phyloP scores from a whole-genome alignment of 2,888 invertebrate genomes.

The Tupiocoris notatus region DNA sequence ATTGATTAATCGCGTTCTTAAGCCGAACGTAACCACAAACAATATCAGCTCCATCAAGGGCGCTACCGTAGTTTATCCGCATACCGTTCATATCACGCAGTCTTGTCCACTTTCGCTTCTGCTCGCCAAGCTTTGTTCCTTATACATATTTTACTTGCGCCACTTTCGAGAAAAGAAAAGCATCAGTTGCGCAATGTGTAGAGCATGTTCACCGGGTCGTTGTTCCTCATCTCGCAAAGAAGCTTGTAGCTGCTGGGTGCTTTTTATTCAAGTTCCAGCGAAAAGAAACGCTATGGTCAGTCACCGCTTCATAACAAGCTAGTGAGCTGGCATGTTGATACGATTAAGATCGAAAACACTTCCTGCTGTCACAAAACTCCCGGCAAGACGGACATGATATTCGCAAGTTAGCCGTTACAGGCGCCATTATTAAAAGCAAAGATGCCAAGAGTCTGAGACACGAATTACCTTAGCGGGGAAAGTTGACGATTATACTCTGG shows the following conservation, averaged over 20 bases:
- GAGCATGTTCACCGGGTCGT: neutral
- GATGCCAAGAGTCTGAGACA: no score
- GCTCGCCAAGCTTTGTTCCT: neutral
- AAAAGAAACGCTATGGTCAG: no score
- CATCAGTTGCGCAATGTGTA: neutral
- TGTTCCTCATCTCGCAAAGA: neutral
- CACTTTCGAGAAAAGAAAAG: neutral
- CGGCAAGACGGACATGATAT: neutral
- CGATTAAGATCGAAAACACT: neutral
- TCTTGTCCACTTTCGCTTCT: neutral
- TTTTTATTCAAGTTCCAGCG: no score
- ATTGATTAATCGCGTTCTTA: no score
- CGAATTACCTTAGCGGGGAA: no score
- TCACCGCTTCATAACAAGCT: no score
- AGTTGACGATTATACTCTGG: no score
- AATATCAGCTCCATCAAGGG: neutral
- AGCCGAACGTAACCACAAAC: no score
- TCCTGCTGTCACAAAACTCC: neutral
- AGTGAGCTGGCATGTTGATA: neutral
- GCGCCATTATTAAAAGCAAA: no score
- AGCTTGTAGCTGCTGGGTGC: no score
- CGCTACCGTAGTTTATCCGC: neutral
- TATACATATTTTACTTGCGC: neutral
- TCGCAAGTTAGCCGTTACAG: no score
- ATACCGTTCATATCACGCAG: neutral